Conservation (phyloP, 2,797 vertebrate species). For the Mus caroli region DNA sequence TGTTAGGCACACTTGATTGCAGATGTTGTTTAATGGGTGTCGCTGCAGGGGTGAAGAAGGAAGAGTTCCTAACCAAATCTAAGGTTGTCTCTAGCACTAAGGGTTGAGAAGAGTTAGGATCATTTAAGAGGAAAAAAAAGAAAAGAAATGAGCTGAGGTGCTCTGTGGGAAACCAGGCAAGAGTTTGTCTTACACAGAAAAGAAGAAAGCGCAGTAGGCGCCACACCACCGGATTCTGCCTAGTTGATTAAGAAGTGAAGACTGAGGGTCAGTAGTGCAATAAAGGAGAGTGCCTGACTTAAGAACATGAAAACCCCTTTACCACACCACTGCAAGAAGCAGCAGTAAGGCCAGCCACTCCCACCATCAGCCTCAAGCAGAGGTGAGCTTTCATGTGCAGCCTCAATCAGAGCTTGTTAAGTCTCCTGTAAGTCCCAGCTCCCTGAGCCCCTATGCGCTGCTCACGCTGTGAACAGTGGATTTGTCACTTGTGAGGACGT, state of each 20-base stretch:
- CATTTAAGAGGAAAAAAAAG: constrained; percentile 1
- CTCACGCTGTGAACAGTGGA: not conserved
- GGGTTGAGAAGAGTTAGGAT: not conserved
- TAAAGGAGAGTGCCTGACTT: not conserved
- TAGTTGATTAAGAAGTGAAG: not conserved
- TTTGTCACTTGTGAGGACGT: not conserved
- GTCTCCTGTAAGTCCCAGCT: not conserved
- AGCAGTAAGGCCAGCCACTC: not conserved
- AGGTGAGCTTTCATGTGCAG: not conserved
- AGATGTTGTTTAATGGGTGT: not conserved
- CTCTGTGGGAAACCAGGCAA: not conserved
- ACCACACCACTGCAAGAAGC: not conserved
- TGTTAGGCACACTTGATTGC: not conserved
- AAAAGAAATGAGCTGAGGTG: not conserved
- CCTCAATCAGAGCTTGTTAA: not conserved
- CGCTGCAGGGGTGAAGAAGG: not conserved
- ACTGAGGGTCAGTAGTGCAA: not conserved
- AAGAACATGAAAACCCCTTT: not conserved
- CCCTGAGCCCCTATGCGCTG: not conserved
- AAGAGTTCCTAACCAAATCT: not conserved
- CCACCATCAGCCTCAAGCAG: not conserved
- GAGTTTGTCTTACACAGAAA: not conserved
- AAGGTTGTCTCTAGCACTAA: not conserved
- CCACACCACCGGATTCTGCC: not conserved
- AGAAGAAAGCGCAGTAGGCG: not conserved